Evolutionary conservation across 35 echinoderm and acorn worm species (phyloP).

Genomic region (Chiridota heheva): DNA sequence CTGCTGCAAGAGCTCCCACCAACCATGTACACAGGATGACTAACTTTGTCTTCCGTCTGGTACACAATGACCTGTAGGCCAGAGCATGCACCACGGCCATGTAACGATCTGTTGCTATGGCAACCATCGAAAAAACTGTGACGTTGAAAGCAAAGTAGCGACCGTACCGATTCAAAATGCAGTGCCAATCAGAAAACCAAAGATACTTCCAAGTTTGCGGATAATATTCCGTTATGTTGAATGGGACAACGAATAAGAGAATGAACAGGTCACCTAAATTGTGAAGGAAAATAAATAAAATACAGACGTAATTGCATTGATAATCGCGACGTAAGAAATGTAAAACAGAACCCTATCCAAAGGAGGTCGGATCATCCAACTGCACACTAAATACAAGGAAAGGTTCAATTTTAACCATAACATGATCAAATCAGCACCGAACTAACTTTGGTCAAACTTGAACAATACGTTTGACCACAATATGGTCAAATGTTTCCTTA

Average conservation of each 20-base stretch:
- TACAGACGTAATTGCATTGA: too few species aligned
- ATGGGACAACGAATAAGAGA: constrained; percentile 48
- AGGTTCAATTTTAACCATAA: too few species aligned
- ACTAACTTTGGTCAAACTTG: too few species aligned
- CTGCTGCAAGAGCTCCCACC: constrained; percentile 33
- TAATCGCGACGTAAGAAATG: too few species aligned
- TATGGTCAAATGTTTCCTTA: too few species aligned
- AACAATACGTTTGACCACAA: too few species aligned
- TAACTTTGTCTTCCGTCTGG: constrained; percentile 45
- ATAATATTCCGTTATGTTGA: constrained; percentile 85
- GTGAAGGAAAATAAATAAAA: neutral
- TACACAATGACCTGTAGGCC: constrained; percentile 45
- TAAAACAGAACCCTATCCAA: too few species aligned
- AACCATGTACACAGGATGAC: constrained; percentile 62
- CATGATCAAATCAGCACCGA: too few species aligned
- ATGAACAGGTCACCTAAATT: constrained; percentile 67
- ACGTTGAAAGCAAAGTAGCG: constrained; percentile 75
- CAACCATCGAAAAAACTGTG: constrained; percentile 72
- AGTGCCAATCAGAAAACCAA: constrained; percentile 65
- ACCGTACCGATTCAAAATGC: constrained; percentile 59
- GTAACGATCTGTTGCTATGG: constrained; percentile 79
- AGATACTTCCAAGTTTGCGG: constrained; percentile 46
- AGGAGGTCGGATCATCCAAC: too few species aligned
- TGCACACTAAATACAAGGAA: too few species aligned
- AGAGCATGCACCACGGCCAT: constrained; percentile 46